These are phyloP conservation scores for Ailuropoda melanoleuca DNA, from an alignment of 2,113 vertebrate species.

Conservation along the genomic window DNA sequence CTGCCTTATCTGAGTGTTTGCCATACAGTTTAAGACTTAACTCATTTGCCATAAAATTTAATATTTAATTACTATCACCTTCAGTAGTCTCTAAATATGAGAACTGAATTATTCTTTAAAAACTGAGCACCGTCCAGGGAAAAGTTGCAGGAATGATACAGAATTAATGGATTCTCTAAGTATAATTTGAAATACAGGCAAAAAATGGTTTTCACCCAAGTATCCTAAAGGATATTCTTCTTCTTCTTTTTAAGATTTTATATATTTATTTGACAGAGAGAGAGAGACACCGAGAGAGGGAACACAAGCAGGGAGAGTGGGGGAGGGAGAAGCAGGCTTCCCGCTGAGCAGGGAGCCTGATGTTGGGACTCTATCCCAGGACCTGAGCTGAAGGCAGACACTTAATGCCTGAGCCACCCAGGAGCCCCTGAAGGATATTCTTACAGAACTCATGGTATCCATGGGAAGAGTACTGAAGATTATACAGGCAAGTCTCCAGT, in stretches of 20 bases:
- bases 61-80: neutral
- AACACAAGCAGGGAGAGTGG: no score
- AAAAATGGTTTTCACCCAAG: neutral
- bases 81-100: neutral
- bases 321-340: no score
- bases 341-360: no score
- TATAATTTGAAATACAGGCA: neutral
- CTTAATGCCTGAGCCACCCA: no score
- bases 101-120: neutral
- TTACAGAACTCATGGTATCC: neutral
- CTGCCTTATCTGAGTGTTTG: neutral
- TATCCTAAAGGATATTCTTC: neutral
- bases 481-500: neutral
- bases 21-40: neutral
- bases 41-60: neutral
- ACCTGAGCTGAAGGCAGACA: no score
- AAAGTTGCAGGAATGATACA: neutral
- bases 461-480: neutral
- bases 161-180: neutral
- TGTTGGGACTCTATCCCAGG: no score
- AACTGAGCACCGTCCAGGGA: neutral
- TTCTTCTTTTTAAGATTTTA: no score
- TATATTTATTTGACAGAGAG: no score
- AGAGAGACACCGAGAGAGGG: no score
- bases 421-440: neutral